Conservation (phyloP, 2,797 vertebrate genomes). For the Tapirus indicus region DNA sequence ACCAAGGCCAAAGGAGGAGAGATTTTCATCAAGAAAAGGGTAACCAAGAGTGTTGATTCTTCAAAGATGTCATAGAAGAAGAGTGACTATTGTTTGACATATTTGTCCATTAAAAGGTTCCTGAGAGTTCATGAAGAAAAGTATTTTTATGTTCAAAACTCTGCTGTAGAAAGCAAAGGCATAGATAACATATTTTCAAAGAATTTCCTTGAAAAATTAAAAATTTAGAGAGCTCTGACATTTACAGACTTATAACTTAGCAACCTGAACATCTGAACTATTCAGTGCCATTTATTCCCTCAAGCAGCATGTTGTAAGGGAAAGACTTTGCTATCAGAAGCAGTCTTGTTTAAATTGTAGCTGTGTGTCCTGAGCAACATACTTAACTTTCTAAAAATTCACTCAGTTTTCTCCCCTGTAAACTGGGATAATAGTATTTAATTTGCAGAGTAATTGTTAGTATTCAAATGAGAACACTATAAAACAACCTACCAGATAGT, state of each 20-base stretch:
- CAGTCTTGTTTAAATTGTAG: neutral
- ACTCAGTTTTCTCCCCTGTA: neutral
- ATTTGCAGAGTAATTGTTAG: conserved; percentile 7
- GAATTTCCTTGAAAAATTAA: neutral
- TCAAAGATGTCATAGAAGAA: neutral
- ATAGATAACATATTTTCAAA: neutral
- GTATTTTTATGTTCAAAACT: neutral
- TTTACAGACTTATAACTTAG: neutral
- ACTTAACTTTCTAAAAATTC: neutral
- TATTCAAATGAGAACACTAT: neutral
- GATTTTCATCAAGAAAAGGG: neutral
- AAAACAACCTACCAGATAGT: neutral
- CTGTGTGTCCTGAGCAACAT: neutral
- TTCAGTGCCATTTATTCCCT: neutral
- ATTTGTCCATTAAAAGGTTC: neutral
- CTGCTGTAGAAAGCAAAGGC: neutral
- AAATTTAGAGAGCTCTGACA: conserved; percentile 9
- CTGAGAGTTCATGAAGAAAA: neutral
- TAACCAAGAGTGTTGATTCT: neutral
- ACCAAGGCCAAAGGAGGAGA: neutral
- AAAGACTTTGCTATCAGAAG: neutral
- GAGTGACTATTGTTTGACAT: neutral
- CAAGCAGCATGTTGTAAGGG: neutral
- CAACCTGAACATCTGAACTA: neutral
- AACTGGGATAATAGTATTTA: neutral